These are phyloP conservation scores for Caenorhabditis sp. DNA, from an alignment of 2,888 invertebrate genomes.

Conservation along the genomic window DNA sequence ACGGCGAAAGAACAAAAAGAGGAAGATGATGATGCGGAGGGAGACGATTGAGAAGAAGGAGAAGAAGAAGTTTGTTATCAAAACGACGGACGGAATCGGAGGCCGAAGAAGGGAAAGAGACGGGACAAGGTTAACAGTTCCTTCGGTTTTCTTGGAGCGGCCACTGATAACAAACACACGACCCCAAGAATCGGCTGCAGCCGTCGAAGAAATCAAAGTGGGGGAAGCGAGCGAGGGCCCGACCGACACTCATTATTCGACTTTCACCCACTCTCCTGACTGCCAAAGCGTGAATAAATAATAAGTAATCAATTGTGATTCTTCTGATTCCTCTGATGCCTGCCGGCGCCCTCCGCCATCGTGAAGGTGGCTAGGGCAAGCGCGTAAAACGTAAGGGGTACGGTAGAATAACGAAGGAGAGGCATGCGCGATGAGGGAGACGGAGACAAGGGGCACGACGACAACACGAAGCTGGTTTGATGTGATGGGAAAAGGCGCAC, in stretches of 20 bases:
- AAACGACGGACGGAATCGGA: conserved; percentile 41
- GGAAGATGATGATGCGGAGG: background rate
- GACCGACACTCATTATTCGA: conserved; percentile 13
- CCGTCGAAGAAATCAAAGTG: background rate
- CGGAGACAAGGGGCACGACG: conserved; percentile 26
- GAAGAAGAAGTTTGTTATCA: conserved; percentile 50
- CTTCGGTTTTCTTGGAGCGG: conserved; percentile 20
- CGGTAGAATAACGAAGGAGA: conserved; percentile 57
- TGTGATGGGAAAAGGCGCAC: conserved; percentile 54
- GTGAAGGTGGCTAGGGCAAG: conserved; percentile 34
- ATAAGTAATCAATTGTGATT: conserved; percentile 55
- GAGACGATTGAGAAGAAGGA: no score
- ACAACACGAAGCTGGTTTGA: conserved; percentile 59
- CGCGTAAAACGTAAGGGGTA: conserved; percentile 44
- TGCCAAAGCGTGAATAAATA: conserved; percentile 54
- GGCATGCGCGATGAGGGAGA: conserved; percentile 21
- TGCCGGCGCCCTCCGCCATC: conserved; percentile 5
- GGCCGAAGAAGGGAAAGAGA: conserved; percentile 2
- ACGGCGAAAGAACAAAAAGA: conserved; percentile 3
- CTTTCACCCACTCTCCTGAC: conserved; percentile 13
- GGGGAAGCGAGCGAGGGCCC: background rate
- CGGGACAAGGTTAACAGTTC: conserved; percentile 53
- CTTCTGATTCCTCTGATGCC: conserved; percentile 48
- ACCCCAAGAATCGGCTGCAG: conserved; percentile 1
- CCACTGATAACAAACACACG: conserved; percentile 36